Evolutionary conservation across 2,113 vertebrate species (phyloP).

Genomic region (Aptenodytes forsteri): DNA sequence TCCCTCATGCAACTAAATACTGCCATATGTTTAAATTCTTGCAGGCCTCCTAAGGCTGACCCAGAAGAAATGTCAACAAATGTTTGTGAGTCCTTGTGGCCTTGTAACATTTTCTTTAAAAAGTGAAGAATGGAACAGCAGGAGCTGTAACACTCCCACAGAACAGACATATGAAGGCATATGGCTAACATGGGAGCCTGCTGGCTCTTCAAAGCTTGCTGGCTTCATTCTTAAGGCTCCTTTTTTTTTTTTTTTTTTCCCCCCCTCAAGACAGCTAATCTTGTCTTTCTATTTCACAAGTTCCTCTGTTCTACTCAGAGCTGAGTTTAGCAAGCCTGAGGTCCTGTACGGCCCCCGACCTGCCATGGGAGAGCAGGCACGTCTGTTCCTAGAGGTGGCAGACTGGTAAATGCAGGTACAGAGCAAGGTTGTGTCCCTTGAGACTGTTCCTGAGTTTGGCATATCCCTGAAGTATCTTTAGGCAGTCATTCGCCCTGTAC

Average conservation of each 20-base stretch:
- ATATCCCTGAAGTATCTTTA: neutral
- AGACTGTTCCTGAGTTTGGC: neutral
- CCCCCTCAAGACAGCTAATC: neutral
- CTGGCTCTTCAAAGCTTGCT: slow-evolving; percentile 48
- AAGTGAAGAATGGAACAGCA: slow-evolving; percentile 46
- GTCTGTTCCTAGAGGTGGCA: neutral
- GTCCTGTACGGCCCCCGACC: rapidly evolving
- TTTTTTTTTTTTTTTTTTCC: too few species aligned
- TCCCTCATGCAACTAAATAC: slow-evolving; percentile 44
- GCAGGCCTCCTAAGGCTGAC: slow-evolving; percentile 60
- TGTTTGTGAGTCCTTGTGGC: slow-evolving; percentile 62
- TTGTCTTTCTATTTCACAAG: neutral
- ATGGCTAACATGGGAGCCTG: slow-evolving; percentile 62
- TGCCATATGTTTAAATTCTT: slow-evolving; percentile 65
- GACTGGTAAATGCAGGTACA: too few species aligned
- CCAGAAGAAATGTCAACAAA: slow-evolving; percentile 68
- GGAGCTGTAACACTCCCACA: slow-evolving; percentile 61
- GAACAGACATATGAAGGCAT: slow-evolving; percentile 62
- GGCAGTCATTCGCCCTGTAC: neutral
- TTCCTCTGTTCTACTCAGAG: neutral
- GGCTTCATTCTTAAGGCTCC: slow-evolving; percentile 7
- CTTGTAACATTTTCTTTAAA: slow-evolving; percentile 51
- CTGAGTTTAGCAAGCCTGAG: neutral
- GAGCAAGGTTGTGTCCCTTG: neutral
- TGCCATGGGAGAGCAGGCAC: rapidly evolving